Conservation (phyloP, 2,113 vertebrate genomes). For the Motacilla tschutschensis region DNA sequence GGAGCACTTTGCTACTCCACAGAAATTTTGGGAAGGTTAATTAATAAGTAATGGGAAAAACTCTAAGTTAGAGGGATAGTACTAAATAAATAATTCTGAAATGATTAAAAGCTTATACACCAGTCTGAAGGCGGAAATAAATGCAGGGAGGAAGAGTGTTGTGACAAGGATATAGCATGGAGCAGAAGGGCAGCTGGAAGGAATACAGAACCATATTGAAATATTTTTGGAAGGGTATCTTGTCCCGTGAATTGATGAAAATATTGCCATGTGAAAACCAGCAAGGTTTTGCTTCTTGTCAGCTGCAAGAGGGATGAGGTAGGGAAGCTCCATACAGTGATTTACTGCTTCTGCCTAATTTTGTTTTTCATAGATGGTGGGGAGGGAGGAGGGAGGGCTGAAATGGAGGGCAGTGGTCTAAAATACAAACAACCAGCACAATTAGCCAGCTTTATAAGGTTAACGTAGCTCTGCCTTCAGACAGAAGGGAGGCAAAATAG, state of each 20-base stretch:
- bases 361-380: not conserved
- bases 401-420: not conserved
- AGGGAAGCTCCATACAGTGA: not conserved
- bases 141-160: not conserved
- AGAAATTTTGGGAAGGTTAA: not conserved
- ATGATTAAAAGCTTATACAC: not conserved
- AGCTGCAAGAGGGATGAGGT: not conserved
- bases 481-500: constrained; percentile 24
- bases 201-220: not conserved
- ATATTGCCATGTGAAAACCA: not conserved
- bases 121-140: not conserved
- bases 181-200: not conserved
- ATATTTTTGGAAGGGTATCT: not conserved
- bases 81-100: not conserved
- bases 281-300: not conserved
- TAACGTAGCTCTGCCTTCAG: constrained; percentile 31
- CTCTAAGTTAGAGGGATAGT: not conserved
- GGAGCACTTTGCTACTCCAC: not conserved
- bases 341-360: constrained; percentile 25
- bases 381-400: not conserved
- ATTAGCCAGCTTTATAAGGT: constrained; percentile 30
- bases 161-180: not conserved
- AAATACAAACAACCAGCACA: constrained; percentile 16
- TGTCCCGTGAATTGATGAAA: not conserved
- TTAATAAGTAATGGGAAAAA: not conserved